Conservation (phyloP, 2,113 vertebrate species). For the Potamarius usumacintae region DNA sequence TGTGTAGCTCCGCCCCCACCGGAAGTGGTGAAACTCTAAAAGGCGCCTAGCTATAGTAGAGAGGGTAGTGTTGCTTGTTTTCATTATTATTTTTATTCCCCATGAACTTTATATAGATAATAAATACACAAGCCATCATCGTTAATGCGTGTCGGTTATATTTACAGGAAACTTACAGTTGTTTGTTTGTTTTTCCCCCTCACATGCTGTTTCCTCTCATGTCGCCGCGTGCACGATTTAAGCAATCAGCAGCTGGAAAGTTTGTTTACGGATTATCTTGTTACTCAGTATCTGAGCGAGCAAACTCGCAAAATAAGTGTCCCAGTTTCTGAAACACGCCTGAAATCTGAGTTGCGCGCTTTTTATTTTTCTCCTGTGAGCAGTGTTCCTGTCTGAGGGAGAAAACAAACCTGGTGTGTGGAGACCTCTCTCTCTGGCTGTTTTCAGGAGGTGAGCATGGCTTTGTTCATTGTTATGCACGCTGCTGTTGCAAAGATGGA, state of each 20-base stretch:
- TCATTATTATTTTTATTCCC: background rate
- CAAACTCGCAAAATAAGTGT: background rate
- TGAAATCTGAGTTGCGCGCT: background rate
- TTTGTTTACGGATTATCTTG: background rate
- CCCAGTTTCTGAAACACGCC: background rate
- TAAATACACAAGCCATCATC: background rate
- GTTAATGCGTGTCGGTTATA: background rate
- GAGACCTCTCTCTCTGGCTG: background rate
- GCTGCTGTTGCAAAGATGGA: background rate
- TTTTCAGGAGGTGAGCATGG: background rate
- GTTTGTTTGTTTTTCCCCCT: background rate
- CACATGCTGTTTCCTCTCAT: background rate
- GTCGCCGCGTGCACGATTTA: background rate
- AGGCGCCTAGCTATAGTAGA: background rate
- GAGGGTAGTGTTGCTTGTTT: background rate
- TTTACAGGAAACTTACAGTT: background rate
- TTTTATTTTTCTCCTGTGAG: background rate
- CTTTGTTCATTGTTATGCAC: background rate
- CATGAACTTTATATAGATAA: background rate
- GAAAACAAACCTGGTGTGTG: no score
- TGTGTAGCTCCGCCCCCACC: background rate
- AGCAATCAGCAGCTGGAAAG: constrained; percentile 13
- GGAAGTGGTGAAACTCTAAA: background rate
- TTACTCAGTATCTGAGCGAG: background rate
- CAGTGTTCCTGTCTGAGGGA: background rate